phyloP scores from a whole-genome alignment of 2,888 invertebrate species.

The Dexiosoma caninum region DNA sequence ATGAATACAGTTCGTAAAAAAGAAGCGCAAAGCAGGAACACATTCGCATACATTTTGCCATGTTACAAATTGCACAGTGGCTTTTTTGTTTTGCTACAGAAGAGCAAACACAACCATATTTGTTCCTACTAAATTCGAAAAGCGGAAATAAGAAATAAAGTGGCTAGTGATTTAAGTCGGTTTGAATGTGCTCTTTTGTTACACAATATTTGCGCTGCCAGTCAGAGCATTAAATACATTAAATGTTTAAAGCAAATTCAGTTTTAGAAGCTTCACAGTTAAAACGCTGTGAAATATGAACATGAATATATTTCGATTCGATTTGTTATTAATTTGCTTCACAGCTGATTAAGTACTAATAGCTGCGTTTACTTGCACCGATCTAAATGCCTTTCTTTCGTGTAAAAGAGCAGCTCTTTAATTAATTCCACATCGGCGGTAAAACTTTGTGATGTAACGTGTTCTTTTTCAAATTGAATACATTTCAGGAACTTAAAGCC shows the following conservation, averaged over 20 bases:
- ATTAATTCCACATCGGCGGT: too few species aligned
- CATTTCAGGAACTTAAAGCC: too few species aligned
- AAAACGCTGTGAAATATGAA: too few species aligned
- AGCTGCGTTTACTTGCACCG: too few species aligned
- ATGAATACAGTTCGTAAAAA: background rate
- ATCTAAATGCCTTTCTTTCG: too few species aligned
- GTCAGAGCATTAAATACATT: background rate
- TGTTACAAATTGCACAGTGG: constrained; percentile 32
- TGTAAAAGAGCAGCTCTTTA: too few species aligned
- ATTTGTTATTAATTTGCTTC: too few species aligned
- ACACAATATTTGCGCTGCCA: background rate
- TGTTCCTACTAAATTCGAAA: constrained; percentile 12
- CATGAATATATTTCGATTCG: too few species aligned
- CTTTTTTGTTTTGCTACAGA: constrained; percentile 2
- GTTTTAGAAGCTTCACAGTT: too few species aligned
- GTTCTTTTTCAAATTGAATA: too few species aligned
- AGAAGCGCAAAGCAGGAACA: background rate
- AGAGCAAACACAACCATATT: constrained; percentile 41
- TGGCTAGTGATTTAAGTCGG: background rate
- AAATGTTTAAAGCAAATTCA: background rate
- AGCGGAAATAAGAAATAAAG: constrained; percentile 18
- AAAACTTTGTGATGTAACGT: too few species aligned
- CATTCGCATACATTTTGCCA: background rate
- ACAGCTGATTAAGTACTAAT: too few species aligned
- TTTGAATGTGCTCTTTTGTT: background rate